Conservation (phyloP, 2,888 invertebrate genomes). For the Eumacrocentrus americanus region DNA sequence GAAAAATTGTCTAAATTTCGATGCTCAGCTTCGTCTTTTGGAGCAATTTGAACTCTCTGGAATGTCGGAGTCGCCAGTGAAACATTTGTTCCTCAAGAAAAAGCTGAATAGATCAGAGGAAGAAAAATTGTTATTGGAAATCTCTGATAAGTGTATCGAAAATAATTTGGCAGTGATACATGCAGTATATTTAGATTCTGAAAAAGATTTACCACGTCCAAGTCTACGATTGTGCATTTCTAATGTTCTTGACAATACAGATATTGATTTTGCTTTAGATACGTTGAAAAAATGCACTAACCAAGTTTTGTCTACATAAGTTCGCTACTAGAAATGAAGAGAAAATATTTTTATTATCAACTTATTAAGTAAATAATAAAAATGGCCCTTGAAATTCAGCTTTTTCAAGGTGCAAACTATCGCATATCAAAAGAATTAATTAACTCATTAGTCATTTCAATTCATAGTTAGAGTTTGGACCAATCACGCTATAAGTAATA, state of each 20-base stretch:
- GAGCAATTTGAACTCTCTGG: slow-evolving; percentile 52
- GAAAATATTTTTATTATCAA: too few species aligned
- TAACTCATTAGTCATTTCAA: too few species aligned
- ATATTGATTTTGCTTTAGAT: slow-evolving; percentile 64
- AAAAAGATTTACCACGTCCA: slow-evolving; percentile 71
- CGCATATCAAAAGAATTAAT: slow-evolving; percentile 22
- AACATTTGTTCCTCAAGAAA: slow-evolving; percentile 72
- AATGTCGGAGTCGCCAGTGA: slow-evolving; percentile 67
- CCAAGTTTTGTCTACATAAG: slow-evolving; percentile 46
- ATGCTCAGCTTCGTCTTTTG: slow-evolving; percentile 62
- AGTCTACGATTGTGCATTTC: slow-evolving; percentile 77
- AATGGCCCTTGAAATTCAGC: not conserved
- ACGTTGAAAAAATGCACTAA: slow-evolving; percentile 60
- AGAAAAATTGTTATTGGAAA: slow-evolving; percentile 66
- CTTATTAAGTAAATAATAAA: too few species aligned
- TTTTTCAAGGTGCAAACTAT: not conserved
- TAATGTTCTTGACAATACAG: slow-evolving; percentile 68
- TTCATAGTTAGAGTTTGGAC: too few species aligned
- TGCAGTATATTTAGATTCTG: slow-evolving; percentile 72
- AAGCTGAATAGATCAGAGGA: slow-evolving; percentile 63
- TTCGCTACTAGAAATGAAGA: not conserved
- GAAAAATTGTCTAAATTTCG: slow-evolving; percentile 66
- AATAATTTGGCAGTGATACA: slow-evolving; percentile 75
- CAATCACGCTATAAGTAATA: too few species aligned
- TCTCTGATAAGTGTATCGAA: slow-evolving; percentile 71